phyloP scores from a whole-genome alignment of 1,140 invertebrate species.

The Euura saliciscinereae region DNA sequence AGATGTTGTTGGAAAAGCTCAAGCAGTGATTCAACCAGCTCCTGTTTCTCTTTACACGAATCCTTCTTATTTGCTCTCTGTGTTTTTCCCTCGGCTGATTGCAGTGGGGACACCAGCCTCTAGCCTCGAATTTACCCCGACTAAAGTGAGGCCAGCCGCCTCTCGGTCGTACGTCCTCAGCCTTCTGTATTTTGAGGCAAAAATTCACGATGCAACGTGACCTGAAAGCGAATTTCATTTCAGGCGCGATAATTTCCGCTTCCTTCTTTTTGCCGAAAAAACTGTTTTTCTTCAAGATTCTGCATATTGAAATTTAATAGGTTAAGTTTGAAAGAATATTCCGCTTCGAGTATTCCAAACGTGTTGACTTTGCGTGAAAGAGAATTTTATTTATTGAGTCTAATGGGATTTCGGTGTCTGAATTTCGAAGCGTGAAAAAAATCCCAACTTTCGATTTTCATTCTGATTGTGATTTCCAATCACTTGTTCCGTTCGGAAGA shows the following conservation, averaged over 20 bases:
- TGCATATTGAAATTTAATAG: no score
- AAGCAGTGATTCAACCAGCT: neutral
- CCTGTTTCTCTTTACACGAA: neutral
- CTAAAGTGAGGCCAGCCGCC: neutral
- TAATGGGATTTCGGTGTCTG: no score
- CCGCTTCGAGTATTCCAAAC: no score
- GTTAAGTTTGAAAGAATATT: no score
- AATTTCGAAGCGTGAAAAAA: neutral
- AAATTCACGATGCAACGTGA: neutral
- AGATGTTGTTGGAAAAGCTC: neutral
- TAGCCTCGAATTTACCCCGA: neutral
- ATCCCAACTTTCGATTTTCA: neutral
- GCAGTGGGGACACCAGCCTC: neutral
- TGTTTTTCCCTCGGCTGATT: neutral
- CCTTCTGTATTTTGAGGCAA: neutral
- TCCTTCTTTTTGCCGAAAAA: neutral
- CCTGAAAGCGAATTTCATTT: neutral
- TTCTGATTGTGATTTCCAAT: neutral
- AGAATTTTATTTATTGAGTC: no score
- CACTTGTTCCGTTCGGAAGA: neutral
- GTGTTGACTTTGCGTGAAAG: no score
- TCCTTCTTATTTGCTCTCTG: neutral
- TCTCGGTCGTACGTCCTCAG: neutral
- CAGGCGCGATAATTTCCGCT: neutral
- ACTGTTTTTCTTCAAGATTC: neutral